phyloP scores from a whole-genome alignment of 1,140 invertebrate genomes.

The Mactra quadrangularis region DNA sequence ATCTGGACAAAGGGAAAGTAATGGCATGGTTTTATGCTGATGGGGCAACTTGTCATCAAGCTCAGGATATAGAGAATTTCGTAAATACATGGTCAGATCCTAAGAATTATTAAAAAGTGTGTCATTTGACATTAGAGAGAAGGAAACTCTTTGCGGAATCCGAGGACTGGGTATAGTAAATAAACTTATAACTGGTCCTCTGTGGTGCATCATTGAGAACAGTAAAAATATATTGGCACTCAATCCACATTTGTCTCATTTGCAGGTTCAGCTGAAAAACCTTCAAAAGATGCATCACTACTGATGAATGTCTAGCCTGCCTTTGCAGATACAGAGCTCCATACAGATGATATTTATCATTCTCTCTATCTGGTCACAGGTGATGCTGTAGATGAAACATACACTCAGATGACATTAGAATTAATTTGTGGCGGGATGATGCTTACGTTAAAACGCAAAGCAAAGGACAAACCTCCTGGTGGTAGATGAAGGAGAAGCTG shows the following conservation, averaged over 20 bases:
- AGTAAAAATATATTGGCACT: not conserved
- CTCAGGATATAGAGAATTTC: no score
- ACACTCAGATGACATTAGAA: slow-evolving; percentile 31
- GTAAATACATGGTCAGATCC: no score
- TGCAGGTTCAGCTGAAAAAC: not conserved
- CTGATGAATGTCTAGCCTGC: not conserved
- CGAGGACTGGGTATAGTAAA: slow-evolving; percentile 7
- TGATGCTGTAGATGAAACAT: not conserved
- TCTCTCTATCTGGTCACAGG: not conserved
- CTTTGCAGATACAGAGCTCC: not conserved
- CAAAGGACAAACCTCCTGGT: slow-evolving; percentile 7
- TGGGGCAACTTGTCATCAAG: no score
- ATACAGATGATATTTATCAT: slow-evolving; percentile 1
- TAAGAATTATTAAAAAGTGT: no score
- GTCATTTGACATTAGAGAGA: slow-evolving; percentile 16
- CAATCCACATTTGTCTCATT: slow-evolving; percentile 5
- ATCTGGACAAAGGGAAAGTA: no score
- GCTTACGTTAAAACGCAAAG: not conserved
- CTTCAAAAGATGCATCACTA: slow-evolving; percentile 13
- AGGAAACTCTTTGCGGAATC: not conserved
- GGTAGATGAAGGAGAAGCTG: not conserved
- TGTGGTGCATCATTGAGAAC: slow-evolving; percentile 14
- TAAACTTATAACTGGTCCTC: slow-evolving; percentile 4
- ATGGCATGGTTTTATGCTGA: no score
- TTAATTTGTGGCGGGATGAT: not conserved